A percentile compares a stretch with the other conserved stretches of the same genome.
Evolutionary conservation across 2,888 invertebrate genomes (phyloP).

Genomic region (Hypomecis atomaria): DNA sequence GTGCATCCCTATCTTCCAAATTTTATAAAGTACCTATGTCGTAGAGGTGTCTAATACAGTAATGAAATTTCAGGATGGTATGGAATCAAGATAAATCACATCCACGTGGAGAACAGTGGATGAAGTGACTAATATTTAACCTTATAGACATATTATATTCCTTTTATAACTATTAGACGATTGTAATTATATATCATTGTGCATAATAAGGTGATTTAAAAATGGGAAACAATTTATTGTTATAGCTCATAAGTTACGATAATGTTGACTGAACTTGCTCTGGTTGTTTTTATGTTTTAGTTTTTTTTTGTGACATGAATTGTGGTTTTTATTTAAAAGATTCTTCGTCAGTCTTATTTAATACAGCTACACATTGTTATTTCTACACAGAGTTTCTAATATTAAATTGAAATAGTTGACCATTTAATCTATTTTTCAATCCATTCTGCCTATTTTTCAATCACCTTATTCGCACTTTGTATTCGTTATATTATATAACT

Average conservation of each 20-base stretch:
- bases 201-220: constrained; percentile 28
- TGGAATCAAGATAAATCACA: constrained; percentile 68
- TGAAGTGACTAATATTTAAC: constrained; percentile 40
- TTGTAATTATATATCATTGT: constrained; percentile 14
- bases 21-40: neutral
- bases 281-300: constrained; percentile 10
- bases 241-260: constrained; percentile 7
- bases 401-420: too few relatives aligned
- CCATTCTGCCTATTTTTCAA: constrained; percentile 12
- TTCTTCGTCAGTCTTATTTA: too few relatives aligned
- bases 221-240: constrained; percentile 20
- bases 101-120: constrained; percentile 57
- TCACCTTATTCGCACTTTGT: constrained; percentile 19
- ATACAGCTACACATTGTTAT: too few relatives aligned
- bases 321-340: too few relatives aligned
- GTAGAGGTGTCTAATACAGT: constrained; percentile 24
- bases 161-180: constrained; percentile 11
- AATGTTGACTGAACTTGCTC: constrained; percentile 12
- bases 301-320: neutral
- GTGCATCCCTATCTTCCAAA: neutral
- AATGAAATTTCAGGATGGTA: constrained; percentile 74
- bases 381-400: too few relatives aligned
- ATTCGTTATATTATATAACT: constrained; percentile 30
- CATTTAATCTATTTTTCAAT: too few relatives aligned
- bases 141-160: constrained; percentile 11